Evolutionary conservation across 2,888 invertebrate genomes (phyloP), one percentile per base, ranked within the genome.

Genomic region (Micoletzkya japonica): DNA sequence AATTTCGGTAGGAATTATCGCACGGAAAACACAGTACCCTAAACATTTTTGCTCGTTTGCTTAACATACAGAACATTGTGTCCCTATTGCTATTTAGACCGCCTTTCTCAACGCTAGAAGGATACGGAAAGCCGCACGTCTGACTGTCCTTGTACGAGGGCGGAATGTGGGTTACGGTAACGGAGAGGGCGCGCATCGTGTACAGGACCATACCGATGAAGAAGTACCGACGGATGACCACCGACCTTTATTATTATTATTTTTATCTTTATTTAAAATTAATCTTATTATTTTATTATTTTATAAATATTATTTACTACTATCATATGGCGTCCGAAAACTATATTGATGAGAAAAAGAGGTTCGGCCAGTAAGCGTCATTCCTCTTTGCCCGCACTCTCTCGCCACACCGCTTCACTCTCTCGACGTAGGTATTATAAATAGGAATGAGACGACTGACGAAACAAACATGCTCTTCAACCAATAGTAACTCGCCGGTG

Each of bases 101-200:
- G 10, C 44, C 20, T 44, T 20, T 20, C 10, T 44, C 44, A 10
- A 44, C 20, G 26, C n/a, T n/a, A n/a, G n/a, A n/a, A n/a, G n/a
- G n/a, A n/a, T n/a, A n/a, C n/a, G n/a, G 1, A 26, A 56, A 14
- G 1, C 3, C 28, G 34, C 49, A 67, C 57, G 4, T 67, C n/a
- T 56, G 44, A n/a, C 34, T 57, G 44, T 57, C 57, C 24, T 44
- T 36, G 30, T 57, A 67, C 30, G 57, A 57, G 17, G 67, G 67
- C 20, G 67, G 67, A 24, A 67, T 56, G 57, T 67, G 56, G 10
- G 67, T 67, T 39, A 57, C 57, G 32, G 44, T 24, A 30, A 67
- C 49, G 7, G 67, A 44, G 49, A 56, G 30, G n/a, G 67, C 67
- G 14, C 67, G 39, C 67, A 67, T 56, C 28, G 49, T 37, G 57